These are phyloP conservation scores for Chamaea fasciata DNA, from an alignment of 2,113 vertebrate genomes.

Conservation along the genomic window DNA sequence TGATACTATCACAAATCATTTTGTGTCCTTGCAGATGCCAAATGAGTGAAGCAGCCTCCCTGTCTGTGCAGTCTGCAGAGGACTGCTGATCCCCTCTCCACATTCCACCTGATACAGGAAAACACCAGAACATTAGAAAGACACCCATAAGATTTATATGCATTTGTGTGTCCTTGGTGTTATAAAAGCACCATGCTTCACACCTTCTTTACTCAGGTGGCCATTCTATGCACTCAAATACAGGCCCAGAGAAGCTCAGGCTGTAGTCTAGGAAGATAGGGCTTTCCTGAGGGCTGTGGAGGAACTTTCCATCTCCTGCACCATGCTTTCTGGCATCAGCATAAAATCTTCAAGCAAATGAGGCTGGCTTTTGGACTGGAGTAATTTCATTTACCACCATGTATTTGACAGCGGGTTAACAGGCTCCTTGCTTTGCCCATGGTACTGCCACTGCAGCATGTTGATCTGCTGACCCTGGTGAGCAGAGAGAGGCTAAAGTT, in stretches of 20 bases:
- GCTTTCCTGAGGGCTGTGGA: background rate
- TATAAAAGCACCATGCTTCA: background rate
- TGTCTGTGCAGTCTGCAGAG: background rate
- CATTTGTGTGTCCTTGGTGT: background rate
- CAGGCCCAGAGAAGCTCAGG: background rate
- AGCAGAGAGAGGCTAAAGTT: background rate
- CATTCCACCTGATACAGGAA: background rate
- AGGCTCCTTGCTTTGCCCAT: background rate
- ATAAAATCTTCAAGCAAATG: background rate
- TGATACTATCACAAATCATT: slow-evolving; percentile 10
- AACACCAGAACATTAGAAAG: background rate
- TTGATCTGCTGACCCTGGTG: background rate
- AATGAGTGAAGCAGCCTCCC: background rate
- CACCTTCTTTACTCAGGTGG: background rate
- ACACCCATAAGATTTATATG: background rate
- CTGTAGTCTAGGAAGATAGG: background rate
- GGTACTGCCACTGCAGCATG: background rate
- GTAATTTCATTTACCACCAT: background rate
- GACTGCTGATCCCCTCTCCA: background rate
- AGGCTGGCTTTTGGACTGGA: background rate
- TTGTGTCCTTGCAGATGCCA: background rate
- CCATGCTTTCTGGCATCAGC: background rate
- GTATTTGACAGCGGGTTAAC: background rate
- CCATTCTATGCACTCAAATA: fast-evolving
- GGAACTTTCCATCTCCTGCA: background rate